Percentiles rank a stretch among this genome's conserved stretches.
These are phyloP conservation scores for Presbytis comata DNA, from an alignment of 2,797 vertebrate genomes.

Conservation along the genomic window DNA sequence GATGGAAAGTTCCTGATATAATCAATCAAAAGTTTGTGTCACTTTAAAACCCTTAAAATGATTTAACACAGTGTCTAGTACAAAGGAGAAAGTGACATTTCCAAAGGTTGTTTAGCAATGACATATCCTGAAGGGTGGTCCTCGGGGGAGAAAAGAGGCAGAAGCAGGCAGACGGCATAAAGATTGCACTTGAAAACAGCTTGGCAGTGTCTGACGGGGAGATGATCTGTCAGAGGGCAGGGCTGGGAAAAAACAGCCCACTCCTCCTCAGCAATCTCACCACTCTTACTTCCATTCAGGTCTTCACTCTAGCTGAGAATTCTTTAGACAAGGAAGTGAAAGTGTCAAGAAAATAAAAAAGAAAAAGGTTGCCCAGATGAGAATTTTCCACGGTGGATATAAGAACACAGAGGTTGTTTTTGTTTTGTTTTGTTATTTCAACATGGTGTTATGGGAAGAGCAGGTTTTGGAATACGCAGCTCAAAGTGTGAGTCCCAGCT, in stretches of 20 bases:
- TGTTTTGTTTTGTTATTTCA: neutral
- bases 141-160: neutral
- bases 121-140: neutral
- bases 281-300: neutral
- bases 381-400: neutral
- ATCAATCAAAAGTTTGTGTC: neutral
- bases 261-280: neutral
- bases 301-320: neutral
- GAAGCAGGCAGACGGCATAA: neutral
- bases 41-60: slow-evolving; percentile 2
- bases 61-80: neutral
- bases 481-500: neutral
- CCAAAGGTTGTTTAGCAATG: neutral
- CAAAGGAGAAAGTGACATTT: slow-evolving; percentile 1
- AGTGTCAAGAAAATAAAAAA: neutral
- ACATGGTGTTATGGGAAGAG: neutral
- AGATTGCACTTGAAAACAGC: neutral
- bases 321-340: neutral
- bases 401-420: neutral
- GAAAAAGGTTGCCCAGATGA: neutral
- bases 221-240: too few relatives aligned
- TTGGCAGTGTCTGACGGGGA: neutral
- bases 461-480: neutral
- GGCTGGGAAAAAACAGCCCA: neutral
- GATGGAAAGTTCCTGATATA: neutral